These are phyloP conservation scores for Cerastis leucographa DNA, from an alignment of 2,888 invertebrate genomes.

Conservation along the genomic window DNA sequence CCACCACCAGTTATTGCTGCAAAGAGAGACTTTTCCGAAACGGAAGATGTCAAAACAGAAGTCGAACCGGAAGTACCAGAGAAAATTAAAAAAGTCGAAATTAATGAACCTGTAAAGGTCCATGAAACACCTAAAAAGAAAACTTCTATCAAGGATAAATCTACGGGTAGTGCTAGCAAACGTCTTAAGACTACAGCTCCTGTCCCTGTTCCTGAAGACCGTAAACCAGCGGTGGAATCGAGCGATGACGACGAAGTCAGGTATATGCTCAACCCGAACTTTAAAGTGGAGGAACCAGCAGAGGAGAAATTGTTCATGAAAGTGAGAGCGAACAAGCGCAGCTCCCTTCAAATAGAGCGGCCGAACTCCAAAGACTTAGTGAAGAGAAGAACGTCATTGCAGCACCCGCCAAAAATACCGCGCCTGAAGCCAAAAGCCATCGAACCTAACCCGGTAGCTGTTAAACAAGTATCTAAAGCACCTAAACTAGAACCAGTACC, in stretches of 20 bases:
- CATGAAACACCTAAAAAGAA: conserved; percentile 79
- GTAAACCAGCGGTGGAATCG: conserved; percentile 70
- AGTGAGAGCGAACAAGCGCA: conserved; percentile 83
- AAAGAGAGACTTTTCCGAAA: conserved; percentile 61
- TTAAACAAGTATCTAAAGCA: conserved; percentile 71
- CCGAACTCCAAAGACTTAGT: conserved; percentile 83
- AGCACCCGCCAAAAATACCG: conserved; percentile 84
- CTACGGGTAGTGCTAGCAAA: conserved; percentile 73
- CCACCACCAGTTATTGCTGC: conserved; percentile 54
- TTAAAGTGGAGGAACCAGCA: conserved; percentile 73
- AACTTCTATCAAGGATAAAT: conserved; percentile 72
- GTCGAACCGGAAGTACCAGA: conserved; percentile 62
- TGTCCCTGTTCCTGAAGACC: conserved; percentile 59
- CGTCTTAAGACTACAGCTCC: conserved; percentile 73
- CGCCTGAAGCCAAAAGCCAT: conserved; percentile 80
- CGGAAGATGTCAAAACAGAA: conserved; percentile 50
- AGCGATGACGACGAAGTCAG: conserved; percentile 86
- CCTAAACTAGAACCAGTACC: conserved; percentile 72
- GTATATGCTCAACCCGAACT: conserved; percentile 87
- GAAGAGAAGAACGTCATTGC: conserved; percentile 83
- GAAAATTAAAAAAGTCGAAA: conserved; percentile 70
- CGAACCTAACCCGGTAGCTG: conserved; percentile 69
- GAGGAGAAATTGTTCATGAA: conserved; percentile 83
- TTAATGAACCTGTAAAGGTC: conserved; percentile 63
- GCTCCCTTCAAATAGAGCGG: conserved; percentile 85